Percentiles rank a stretch among this genome's conserved stretches.
phyloP scores from a whole-genome alignment of 2,888 invertebrate genomes.

The Tetanocera ferruginea region DNA sequence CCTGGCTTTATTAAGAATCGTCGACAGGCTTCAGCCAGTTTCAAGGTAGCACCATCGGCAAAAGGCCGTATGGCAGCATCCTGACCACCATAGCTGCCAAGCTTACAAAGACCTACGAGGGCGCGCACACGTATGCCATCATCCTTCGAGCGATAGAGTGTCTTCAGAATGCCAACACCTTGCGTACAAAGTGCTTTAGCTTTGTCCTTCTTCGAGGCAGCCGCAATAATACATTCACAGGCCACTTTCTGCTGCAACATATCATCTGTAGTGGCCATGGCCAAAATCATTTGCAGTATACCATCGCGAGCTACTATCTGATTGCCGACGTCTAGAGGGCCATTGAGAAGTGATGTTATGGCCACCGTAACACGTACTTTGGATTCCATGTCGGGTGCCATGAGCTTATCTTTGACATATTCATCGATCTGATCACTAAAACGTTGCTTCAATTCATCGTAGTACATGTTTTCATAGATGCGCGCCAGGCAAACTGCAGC shows the following conservation, averaged over 20 bases:
- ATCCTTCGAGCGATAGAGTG: slow-evolving; percentile 89
- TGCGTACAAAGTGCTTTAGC: slow-evolving; percentile 89
- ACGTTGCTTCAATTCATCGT: slow-evolving; percentile 83
- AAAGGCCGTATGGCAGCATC: slow-evolving; percentile 96
- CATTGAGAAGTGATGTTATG: slow-evolving; percentile 88
- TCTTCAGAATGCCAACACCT: slow-evolving; percentile 94
- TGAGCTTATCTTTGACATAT: slow-evolving; percentile 86
- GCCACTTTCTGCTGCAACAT: slow-evolving; percentile 91
- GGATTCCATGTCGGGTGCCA: slow-evolving; percentile 89
- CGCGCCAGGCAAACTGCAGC: slow-evolving; percentile 91
- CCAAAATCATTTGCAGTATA: slow-evolving; percentile 95
- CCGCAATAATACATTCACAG: slow-evolving; percentile 96
- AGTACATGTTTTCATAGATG: slow-evolving; percentile 96
- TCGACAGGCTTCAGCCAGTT: slow-evolving; percentile 94
- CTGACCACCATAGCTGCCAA: slow-evolving; percentile 94
- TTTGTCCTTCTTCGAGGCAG: slow-evolving; percentile 97
- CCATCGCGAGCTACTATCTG: slow-evolving; percentile 83
- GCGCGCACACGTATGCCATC: slow-evolving; percentile 92
- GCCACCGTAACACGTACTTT: slow-evolving; percentile 90
- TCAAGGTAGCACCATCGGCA: slow-evolving; percentile 93
- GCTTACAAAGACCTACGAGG: slow-evolving; percentile 93
- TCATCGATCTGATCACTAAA: slow-evolving; percentile 86
- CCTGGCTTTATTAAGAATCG: slow-evolving; percentile 89
- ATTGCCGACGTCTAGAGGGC: slow-evolving; percentile 95
- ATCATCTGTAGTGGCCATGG: slow-evolving; percentile 96